Base-by-base conservation (phyloP, 2,888 invertebrate species). In the Yponomeuta sedellus region DNA sequence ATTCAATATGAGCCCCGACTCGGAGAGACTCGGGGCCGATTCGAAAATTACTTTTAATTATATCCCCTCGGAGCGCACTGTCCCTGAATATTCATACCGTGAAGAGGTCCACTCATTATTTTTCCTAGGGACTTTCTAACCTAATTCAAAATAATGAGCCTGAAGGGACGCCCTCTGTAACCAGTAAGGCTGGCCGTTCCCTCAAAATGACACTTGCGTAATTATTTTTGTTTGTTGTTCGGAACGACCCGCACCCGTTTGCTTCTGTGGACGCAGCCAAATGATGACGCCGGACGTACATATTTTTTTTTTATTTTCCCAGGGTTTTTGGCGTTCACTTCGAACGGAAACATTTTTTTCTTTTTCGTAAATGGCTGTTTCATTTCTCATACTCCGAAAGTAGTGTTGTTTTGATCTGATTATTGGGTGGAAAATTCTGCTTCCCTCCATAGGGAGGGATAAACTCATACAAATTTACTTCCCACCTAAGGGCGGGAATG, bases 41-140 rank as follows among this genome's bases (percentile, higher is more conserved):
- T 77, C 80, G 75, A 77, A 82, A 79, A 85, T 86, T 81, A 85
- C 83, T 83, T 85, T 83, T 85, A 86, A 86, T 86, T 81, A 83
- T 77, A 69, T 76, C 76, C 75, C 69, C 73, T 76, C 73, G 72
- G 70, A 70, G 70, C 72, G 69, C 68, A 66, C 69, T 71, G 68
- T 69, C 71, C 77, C 81, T 84, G 82, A 86, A 86, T 85, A 85
- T 88, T 88, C 82, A 83, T 82, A 73, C 69, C 68, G 76, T 75
- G 77, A 78, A 81, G 77, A 78, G 75, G 74, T 73, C 75, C 73
- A 76, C 71, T 76, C 78, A 82, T 83, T 82, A 82, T 82, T 85
- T 86, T 84, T 80, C 28, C 76, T 78, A 81, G 76, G 79, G 78
- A 71, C 75, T 75, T 75, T 77, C 72, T 79, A 83, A 82, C 81